These are phyloP conservation scores for Manis javanica DNA, from an alignment of 2,797 vertebrate species.

Conservation along the genomic window DNA sequence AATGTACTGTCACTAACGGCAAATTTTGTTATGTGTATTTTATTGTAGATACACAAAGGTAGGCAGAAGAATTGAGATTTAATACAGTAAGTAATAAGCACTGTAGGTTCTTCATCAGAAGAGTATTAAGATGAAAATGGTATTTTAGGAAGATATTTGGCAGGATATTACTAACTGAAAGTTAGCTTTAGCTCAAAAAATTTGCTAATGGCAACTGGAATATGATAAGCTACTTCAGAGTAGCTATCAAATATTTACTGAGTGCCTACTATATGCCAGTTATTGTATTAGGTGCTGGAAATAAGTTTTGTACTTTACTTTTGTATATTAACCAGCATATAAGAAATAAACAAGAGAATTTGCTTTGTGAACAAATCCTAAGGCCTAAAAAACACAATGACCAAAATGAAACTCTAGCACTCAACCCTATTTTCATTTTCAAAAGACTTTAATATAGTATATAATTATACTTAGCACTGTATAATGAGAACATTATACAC, in stretches of 20 bases:
- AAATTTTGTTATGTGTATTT: neutral
- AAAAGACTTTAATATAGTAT: neutral
- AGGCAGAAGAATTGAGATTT: conserved; percentile 28
- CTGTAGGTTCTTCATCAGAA: neutral
- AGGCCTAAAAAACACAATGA: neutral
- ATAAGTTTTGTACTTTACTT: neutral
- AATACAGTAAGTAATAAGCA: neutral
- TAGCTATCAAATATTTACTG: conserved; percentile 45
- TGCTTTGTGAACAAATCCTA: neutral
- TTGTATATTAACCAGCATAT: neutral
- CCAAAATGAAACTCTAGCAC: neutral
- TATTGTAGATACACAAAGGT: neutral
- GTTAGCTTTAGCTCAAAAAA: neutral
- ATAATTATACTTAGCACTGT: neutral
- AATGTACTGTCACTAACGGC: neutral
- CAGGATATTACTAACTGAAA: neutral
- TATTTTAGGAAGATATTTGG: conserved; percentile 37
- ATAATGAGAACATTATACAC: neutral
- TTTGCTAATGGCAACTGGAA: conserved; percentile 16
- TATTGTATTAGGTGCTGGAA: neutral
- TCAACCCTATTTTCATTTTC: conserved; percentile 43
- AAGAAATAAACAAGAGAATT: conserved; percentile 29
- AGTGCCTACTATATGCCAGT: neutral
- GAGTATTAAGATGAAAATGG: neutral
- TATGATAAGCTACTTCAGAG: neutral